Evolutionary conservation across 2,888 invertebrate species (phyloP).

Genomic region (Brachyptera risi): DNA sequence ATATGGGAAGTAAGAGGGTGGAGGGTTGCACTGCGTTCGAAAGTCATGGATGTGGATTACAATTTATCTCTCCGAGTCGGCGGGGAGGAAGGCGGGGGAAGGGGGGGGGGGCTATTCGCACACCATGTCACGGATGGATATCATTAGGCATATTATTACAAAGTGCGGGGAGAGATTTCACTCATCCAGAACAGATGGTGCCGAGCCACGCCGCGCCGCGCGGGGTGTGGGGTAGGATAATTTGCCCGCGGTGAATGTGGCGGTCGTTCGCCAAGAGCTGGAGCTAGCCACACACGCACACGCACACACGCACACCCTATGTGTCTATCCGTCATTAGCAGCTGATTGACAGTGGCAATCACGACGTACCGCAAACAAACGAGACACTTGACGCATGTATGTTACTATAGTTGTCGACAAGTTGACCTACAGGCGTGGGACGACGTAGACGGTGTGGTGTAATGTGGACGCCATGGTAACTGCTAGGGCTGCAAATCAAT

Average conservation of each 20-base stretch:
- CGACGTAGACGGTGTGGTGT: too few relatives aligned
- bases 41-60: background rate
- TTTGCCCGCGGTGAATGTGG: too few relatives aligned
- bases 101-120: conserved; percentile 1
- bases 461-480: too few relatives aligned
- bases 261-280: conserved; percentile 39
- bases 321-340: conserved; percentile 51
- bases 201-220: conserved; percentile 42
- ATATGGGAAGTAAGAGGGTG: background rate
- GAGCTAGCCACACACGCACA: too few relatives aligned
- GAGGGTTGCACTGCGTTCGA: too few relatives aligned
- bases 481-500: too few relatives aligned
- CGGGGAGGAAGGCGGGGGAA: background rate
- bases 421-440: too few relatives aligned
- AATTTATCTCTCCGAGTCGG: conserved; percentile 2
- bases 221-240: conserved; percentile 40
- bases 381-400: too few relatives aligned
- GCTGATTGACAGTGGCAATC: conserved; percentile 48
- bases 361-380: too few relatives aligned
- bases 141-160: conserved; percentile 35
- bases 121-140: conserved; percentile 27
- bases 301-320: too few relatives aligned
- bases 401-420: too few relatives aligned
- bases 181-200: conserved; percentile 47
- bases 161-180: conserved; percentile 47